Base-by-base conservation (phyloP, 1,140 invertebrate genomes). In the Sarcophaga peregrina region DNA sequence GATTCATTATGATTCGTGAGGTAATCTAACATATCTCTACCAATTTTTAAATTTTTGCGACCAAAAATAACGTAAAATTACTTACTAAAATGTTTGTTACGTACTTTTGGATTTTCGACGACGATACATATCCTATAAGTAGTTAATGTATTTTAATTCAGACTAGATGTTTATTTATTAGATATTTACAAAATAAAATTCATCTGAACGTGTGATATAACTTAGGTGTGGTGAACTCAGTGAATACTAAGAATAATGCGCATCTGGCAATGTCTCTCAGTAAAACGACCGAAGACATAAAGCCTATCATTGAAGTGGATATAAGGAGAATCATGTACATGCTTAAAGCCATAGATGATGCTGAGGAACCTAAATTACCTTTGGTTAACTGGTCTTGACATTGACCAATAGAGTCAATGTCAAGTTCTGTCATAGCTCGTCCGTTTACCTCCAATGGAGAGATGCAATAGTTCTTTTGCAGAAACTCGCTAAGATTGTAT, bases 401-500 rank as follows among this genome's bases (percentile, higher is more conserved):
- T 78, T 92, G 91, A 8, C 93, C 93, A 82, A 95, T 93, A 0
- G 93, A 90, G 82, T 95, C 94, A 20, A 94, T 92, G 84, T 95
- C 93, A 81, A 96, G 92, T 17, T 92, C 92, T 68, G 91, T 94
- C 92, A 96, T 94, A 0, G 93, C 92, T 80, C 94, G 92, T 0
- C 95, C 95, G 82, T 96, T 95, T 72, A 95, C 93, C 88, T 96
- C 95, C 83, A 96, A 91, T 48, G 95, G 95, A 10, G 95, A 96
- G 86, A 97, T 96, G 91, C 96, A 97, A 87, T 92, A 96, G 90
- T 97, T 97, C 58, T 93, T 93, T n/a, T 92, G 91, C 15, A 94
- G 92, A 86, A 97, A 96, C 46, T 95, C 93, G 58, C 91, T 91
- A 46, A 89, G 82, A n/a, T 90, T 88, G 84, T 90, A 86, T 15